Evolutionary conservation across 1,140 invertebrate genomes (phyloP).

Genomic region (Parasteatoda tepidariorum): DNA sequence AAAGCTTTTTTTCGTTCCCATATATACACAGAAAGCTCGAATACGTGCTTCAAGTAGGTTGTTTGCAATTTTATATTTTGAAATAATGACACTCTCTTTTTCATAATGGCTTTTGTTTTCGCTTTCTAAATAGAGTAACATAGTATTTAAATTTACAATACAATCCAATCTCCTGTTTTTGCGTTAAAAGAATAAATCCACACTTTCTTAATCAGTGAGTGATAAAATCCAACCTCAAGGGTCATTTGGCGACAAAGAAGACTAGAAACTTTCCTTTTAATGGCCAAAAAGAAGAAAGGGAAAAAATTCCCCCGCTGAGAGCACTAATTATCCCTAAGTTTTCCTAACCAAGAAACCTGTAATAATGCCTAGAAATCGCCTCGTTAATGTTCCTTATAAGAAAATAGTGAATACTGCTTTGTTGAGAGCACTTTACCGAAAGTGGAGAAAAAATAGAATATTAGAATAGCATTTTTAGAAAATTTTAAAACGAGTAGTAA

Average conservation of each 20-base stretch:
- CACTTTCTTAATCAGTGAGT: neutral
- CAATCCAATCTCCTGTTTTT: neutral
- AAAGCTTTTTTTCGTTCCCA: too few species aligned
- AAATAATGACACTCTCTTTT: too few species aligned
- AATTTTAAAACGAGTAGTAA: neutral
- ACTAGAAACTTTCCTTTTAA: neutral
- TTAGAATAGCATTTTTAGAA: neutral
- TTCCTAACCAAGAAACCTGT: neutral
- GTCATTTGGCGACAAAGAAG: neutral
- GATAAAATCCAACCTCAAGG: neutral
- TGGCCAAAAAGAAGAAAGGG: neutral
- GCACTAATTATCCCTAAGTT: neutral
- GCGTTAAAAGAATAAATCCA: neutral
- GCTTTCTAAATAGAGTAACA: neutral
- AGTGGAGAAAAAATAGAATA: neutral
- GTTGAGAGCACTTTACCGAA: neutral
- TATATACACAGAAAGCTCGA: too few species aligned
- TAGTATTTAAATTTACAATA: neutral
- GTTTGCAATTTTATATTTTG: too few species aligned
- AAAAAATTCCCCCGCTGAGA: neutral
- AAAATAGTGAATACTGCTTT: neutral
- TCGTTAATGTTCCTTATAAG: conserved; percentile 4
- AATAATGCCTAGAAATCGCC: neutral
- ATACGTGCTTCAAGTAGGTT: too few species aligned
- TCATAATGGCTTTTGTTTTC: too few species aligned